Percentiles rank a stretch among this genome's conserved stretches.
These are phyloP conservation scores for Mus spicilegus DNA, from an alignment of 2,113 vertebrate genomes.

Conservation along the genomic window DNA sequence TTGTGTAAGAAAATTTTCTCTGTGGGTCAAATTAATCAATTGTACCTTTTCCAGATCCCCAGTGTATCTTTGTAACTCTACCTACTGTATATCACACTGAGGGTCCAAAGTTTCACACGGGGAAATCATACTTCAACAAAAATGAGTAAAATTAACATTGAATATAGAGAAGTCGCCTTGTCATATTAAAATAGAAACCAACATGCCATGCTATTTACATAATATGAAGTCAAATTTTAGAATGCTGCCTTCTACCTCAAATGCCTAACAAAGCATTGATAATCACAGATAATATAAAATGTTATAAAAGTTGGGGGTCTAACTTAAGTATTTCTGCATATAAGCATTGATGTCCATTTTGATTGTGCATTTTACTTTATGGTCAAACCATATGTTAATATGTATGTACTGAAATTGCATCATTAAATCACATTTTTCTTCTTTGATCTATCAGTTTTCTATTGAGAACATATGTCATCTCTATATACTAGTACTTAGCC, in stretches of 20 bases:
- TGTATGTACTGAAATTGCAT: constrained; percentile 85
- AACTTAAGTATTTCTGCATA: constrained; percentile 72
- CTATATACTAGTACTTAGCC: constrained; percentile 79
- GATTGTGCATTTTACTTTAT: constrained; percentile 85
- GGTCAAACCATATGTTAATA: constrained; percentile 83
- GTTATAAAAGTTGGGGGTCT: constrained; percentile 78
- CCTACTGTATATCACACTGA: not conserved
- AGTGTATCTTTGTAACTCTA: constrained; percentile 2
- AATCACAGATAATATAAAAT: constrained; percentile 78
- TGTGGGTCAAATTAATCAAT: constrained; percentile 39
- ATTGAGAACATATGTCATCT: constrained; percentile 86
- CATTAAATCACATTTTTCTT: constrained; percentile 86
- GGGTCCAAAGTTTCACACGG: constrained; percentile 20
- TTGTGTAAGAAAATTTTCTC: not conserved
- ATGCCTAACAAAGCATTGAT: constrained; percentile 49
- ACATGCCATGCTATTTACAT: constrained; percentile 35
- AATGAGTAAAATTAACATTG: constrained; percentile 62
- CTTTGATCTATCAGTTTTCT: constrained; percentile 87
- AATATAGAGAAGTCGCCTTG: constrained; percentile 52
- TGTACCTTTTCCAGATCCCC: constrained; percentile 34
- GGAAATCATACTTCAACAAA: constrained; percentile 4
- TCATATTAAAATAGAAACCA: constrained; percentile 54
- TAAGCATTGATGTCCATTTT: constrained; percentile 79
- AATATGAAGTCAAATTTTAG: constrained; percentile 56
- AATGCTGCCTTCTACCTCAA: not conserved